A percentile compares a stretch with the other conserved stretches of the same genome.
Evolutionary conservation across 2,888 invertebrate species (phyloP).

Genomic region (Trissolcus japonicus): DNA sequence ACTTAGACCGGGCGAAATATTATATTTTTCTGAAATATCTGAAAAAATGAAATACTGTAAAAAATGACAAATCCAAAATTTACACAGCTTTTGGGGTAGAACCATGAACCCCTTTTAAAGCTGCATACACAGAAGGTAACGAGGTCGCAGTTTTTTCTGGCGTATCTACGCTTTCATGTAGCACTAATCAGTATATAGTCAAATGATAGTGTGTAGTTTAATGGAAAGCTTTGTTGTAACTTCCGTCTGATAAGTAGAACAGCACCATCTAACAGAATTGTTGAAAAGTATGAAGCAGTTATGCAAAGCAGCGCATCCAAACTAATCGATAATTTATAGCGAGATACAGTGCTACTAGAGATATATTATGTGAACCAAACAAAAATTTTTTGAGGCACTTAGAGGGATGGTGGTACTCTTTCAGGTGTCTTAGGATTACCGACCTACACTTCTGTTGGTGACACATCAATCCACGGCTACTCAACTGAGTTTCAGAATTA

Average conservation of each 20-base stretch:
- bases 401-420: conserved; percentile 71
- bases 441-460: conserved; percentile 67
- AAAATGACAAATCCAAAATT: no score
- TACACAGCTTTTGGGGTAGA: not conserved
- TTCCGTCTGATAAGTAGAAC: conserved; percentile 40
- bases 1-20: no score
- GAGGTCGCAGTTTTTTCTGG: conserved; percentile 69
- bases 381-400: conserved; percentile 61
- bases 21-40: no score
- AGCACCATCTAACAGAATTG: conserved; percentile 38
- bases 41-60: no score
- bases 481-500: conserved; percentile 72
- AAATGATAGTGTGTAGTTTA: conserved; percentile 58
- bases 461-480: conserved; percentile 70
- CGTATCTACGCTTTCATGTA: conserved; percentile 57
- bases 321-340: conserved; percentile 7
- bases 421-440: conserved; percentile 72
- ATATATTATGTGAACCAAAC: conserved; percentile 6
- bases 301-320: conserved; percentile 26
- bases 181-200: conserved; percentile 59
- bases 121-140: conserved; percentile 45
- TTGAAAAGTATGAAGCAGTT: conserved; percentile 32
- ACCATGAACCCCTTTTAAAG: conserved; percentile 45
- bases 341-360: conserved; percentile 16
- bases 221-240: conserved; percentile 51